A percentile compares a stretch with the other conserved stretches of the same genome.
These are phyloP conservation scores for Gymnobelideus leadbeateri DNA, from an alignment of 2,113 vertebrate genomes.

Conservation along the genomic window DNA sequence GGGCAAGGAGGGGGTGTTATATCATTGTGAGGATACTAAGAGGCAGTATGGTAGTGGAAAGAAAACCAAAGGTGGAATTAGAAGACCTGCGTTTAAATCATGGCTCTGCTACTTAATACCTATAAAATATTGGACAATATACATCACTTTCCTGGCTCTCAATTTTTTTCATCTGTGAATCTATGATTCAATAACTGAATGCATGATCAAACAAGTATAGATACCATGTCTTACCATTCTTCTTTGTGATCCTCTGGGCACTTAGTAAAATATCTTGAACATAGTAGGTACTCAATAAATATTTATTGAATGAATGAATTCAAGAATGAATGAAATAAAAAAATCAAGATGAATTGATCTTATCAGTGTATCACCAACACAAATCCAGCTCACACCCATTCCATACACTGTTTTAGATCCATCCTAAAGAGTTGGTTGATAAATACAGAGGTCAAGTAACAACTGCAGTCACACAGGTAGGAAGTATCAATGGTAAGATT, in stretches of 20 bases:
- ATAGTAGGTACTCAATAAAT: background rate
- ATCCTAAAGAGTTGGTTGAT: background rate
- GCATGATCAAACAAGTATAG: background rate
- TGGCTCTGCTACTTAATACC: background rate
- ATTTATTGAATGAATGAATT: background rate
- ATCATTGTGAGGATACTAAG: no score
- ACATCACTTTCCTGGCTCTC: background rate
- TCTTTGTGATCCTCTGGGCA: background rate
- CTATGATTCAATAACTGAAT: no score
- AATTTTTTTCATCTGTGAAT: background rate
- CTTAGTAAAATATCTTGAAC: background rate
- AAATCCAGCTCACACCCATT: background rate
- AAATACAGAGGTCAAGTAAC: background rate
- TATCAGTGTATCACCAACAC: background rate
- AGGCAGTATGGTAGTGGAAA: no score
- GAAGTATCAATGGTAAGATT: background rate
- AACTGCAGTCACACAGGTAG: background rate
- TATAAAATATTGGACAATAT: background rate
- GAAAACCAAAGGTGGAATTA: no score
- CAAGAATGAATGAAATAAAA: background rate
- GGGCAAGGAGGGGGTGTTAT: no score
- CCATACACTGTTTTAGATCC: background rate
- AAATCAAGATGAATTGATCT: background rate
- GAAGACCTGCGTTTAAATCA: no score
- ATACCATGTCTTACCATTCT: background rate